Base-by-base conservation (phyloP, 2,113 vertebrate species). In the Glareola pratincola region DNA sequence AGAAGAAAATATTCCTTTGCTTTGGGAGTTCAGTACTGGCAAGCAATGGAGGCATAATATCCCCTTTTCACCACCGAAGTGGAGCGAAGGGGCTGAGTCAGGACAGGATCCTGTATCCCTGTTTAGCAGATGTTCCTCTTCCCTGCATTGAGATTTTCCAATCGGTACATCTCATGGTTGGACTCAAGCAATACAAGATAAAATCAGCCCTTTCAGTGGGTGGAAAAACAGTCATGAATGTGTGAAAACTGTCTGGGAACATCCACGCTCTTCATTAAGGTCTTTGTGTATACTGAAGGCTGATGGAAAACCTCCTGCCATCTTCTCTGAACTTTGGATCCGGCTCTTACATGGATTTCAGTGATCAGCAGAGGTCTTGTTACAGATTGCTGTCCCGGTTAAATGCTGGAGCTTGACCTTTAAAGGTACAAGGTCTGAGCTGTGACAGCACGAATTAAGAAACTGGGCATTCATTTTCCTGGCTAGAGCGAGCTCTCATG, bases 161-260 rank as follows among this genome's bases (percentile, higher is more conserved):
- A 56, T 87, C 86, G 72, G 56, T 91, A 87, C 80, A 92, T 95
- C 87, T 94, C 89, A 87, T 87, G 89, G 51, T 67, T 96, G 91
- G 69, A 91, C 89, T 94, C 93, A 85, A 87, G 91, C 34, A 89
- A 63, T 91, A 41, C 80, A 84, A 95, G 94, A 96, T 95, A 96
- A 96, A 96, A 96, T 95, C 95, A 91, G 80, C 83, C 83, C 84
- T 91, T 86, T 91, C 68, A 89, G 95, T 94, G 89, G 86, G 91
- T 94, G 96, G 89, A 94, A 84, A 96, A 91, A 26, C 68, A 96
- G 91, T 91, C 76, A 91, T 86, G 88, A 94, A 96, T 96, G 94
- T 96, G 92, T 96, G 95, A 97, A 95, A 94, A 94, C 91, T 94
- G 94, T 95, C 96, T 97, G 94, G 79, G 88, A 96, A 95, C 88